These are phyloP conservation scores for Hybognathus amarus DNA, from an alignment of 2,797 vertebrate species.

Conservation along the genomic window DNA sequence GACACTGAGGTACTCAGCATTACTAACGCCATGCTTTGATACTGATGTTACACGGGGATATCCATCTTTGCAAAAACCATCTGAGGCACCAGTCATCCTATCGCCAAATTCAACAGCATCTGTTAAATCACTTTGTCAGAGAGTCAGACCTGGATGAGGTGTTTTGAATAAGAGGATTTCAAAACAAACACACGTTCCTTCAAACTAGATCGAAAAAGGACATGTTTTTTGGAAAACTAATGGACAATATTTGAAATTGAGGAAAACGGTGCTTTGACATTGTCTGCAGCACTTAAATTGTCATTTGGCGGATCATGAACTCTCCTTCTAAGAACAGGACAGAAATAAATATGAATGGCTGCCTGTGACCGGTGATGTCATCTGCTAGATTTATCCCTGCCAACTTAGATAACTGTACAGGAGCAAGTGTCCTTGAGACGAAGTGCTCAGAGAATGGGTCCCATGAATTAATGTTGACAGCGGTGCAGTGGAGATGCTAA, in stretches of 20 bases:
- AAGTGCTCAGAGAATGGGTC: conserved; percentile 66
- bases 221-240: neutral
- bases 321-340: conserved; percentile 70
- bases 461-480: conserved; percentile 75
- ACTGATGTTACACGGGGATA: conserved; percentile 55
- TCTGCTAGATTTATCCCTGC: conserved; percentile 77
- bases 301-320: conserved; percentile 58
- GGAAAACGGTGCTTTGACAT: conserved; percentile 57
- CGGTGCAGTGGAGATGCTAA: conserved; percentile 71
- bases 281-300: conserved; percentile 47
- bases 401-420: conserved; percentile 74
- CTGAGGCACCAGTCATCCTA: conserved; percentile 29
- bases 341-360: conserved; percentile 82
- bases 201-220: neutral
- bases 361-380: conserved; percentile 78
- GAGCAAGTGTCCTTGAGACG: conserved; percentile 81
- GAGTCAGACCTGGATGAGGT: conserved; percentile 27
- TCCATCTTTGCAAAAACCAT: conserved; percentile 49
- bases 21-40: conserved; percentile 55
- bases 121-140: conserved; percentile 48
- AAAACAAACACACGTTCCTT: neutral
- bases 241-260: conserved; percentile 44
- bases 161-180: conserved; percentile 16
- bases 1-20: conserved; percentile 60
- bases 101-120: conserved; percentile 49